These are phyloP conservation scores for Venturia canescens DNA, from an alignment of 1,140 invertebrate species.

Conservation along the genomic window DNA sequence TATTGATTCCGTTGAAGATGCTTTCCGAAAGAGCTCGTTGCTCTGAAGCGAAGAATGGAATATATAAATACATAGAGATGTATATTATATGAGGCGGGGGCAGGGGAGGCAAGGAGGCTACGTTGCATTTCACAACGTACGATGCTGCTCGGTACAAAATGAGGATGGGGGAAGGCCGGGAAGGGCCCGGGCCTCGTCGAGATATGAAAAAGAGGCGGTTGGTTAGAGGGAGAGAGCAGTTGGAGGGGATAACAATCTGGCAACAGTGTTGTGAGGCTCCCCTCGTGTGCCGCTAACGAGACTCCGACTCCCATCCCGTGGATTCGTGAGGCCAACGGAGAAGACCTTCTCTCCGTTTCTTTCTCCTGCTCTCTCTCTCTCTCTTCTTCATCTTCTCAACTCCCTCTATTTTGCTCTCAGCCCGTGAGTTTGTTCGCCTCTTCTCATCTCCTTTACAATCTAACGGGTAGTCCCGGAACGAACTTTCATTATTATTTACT, in stretches of 20 bases:
- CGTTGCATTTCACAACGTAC: conserved; percentile 38
- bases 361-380: conserved; percentile 53
- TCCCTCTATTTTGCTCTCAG: conserved; percentile 45
- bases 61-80: background rate
- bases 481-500: background rate
- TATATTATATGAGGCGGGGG: background rate
- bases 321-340: conserved; percentile 20
- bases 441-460: conserved; percentile 50
- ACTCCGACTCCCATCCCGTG: conserved; percentile 67
- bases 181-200: background rate
- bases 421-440: conserved; percentile 40
- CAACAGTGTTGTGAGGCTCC: conserved; percentile 67
- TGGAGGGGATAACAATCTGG: conserved; percentile 70
- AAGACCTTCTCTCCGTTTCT: conserved; percentile 11
- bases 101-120: background rate
- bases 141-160: background rate
- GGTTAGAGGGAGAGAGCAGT: background rate
- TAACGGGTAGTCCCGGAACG: conserved; percentile 48
- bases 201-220: background rate
- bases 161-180: background rate
- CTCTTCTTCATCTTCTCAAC: conserved; percentile 39
- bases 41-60: background rate
- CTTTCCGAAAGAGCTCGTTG: conserved; percentile 7
- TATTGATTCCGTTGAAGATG: background rate
- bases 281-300: conserved; percentile 72